Evolutionary conservation across 2,888 invertebrate species (phyloP), one percentile per base, ranked within the genome.

Genomic region (Myopa testacea): DNA sequence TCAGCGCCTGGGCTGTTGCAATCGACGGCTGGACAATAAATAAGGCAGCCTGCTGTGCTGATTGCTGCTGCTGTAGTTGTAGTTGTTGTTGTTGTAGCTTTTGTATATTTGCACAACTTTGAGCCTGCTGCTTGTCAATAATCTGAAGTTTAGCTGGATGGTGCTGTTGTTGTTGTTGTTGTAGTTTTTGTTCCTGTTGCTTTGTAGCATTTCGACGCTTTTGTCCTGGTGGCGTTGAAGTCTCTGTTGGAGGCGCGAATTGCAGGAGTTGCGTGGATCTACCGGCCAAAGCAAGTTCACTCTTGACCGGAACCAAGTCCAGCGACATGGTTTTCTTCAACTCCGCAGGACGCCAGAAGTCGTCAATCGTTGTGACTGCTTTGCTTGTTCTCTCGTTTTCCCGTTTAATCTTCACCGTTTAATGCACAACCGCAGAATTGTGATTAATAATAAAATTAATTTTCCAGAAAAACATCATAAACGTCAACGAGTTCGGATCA

Each of bases 271-370:
- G 63, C 26, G 45, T 63, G 7, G 74, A 16, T 14, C 52, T 67
- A 45, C 34, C 65, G 65, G 37, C 38, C 68, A 60, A 69, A 45
- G 81, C 79, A 73, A 81, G 81, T 79, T 80, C 81, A 78, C 80
- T 82, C 67, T 78, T 83, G 81, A 84, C 83, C 82, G 84, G 82
- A 78, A 86, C 84, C 78, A 85, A 87, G 78, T 86, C 86, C 83
- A 87, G 84, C 79, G 86, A 87, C 87, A 87, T 87, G 84, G 82
- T 86, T 76, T 77, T 63, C 34, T 14, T 62, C 45, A 50, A 52
- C 63, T 72, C 8, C n/a, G 4, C 38, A 60, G 40, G n/a, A 19
- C n/a, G 4, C 19, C 26, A n/a, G n/a, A 19, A 16, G 4, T 34
- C 26, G 38, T n/a, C 72, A 19, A n/a, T 26, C n/a, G 16, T n/a